Percentiles rank a stretch among this genome's conserved stretches.
phyloP scores from a whole-genome alignment of 2,888 invertebrate genomes.

The Drosophila parthenogenetica region DNA sequence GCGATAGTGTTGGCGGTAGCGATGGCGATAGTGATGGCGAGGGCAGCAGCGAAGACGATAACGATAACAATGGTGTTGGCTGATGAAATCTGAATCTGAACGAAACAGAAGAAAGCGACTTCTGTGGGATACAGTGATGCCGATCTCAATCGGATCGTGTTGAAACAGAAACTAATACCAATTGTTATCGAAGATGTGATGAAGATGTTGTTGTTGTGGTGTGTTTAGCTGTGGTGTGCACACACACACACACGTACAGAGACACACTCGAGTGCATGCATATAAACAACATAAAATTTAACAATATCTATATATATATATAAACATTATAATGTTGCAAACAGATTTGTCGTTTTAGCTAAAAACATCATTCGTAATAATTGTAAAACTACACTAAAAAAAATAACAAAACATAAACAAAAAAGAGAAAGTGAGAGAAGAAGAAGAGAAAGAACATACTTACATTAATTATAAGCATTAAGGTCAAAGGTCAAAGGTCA shows the following conservation, averaged over 20 bases:
- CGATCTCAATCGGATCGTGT: constrained; percentile 2
- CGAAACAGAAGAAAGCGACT: background rate
- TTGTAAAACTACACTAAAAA: constrained; percentile 36
- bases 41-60: constrained; percentile 15
- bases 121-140: background rate
- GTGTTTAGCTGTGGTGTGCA: constrained; percentile 19
- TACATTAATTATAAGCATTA: constrained; percentile 46
- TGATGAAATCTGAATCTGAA: background rate
- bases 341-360: constrained; percentile 56
- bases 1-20: too few relatives aligned
- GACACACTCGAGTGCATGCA: constrained; percentile 32
- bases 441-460: constrained; percentile 30
- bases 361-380: constrained; percentile 52
- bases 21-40: background rate
- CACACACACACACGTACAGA: background rate
- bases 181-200: constrained; percentile 15
- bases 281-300: constrained; percentile 22
- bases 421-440: background rate
- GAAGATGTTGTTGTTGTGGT: constrained; percentile 12
- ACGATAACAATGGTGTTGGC: constrained; percentile 1
- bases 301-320: constrained; percentile 31
- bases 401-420: background rate
- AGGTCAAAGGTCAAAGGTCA: constrained; percentile 39
- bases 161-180: background rate
- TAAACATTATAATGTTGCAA: constrained; percentile 56